Evolutionary conservation across 92 coral and sea anemone species (phyloP), one percentile per base, ranked within the genome.

Genomic region (Siderastrea radians): DNA sequence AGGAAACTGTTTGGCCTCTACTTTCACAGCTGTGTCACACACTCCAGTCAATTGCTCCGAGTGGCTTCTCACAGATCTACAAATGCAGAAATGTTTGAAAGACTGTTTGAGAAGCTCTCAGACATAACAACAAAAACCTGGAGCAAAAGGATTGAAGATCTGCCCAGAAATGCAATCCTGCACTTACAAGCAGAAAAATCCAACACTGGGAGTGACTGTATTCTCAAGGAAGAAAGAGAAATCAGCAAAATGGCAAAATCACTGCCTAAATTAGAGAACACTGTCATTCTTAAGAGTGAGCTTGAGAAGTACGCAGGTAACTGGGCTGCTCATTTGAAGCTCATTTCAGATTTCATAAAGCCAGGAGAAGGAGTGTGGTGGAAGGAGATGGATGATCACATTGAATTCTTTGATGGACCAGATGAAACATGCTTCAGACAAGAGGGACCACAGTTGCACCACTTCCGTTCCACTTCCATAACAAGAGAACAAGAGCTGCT

Each of bases 321-420:
- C n/a, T n/a, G n/a, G 95, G 71, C 50, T 13, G 93, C 82, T 43
- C 91, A 90, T 83, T 53, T 90, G 13, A 45, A n/a, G n/a, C n/a
- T n/a, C n/a, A n/a, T n/a, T n/a, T n/a, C n/a, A n/a, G 91, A 94
- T 85, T 94, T 46, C 68, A 63, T 94, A 43, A 54, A 72, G 59
- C 85, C 89, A 64, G 95, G 94, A 48, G 76, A 87, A 52, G 82
- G 94, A 0, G 84, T 89, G 0, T 92, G 95, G 92, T 91, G 97
- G 96, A 88, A 48, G 7, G 93, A 92, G 77, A 66, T 47, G 17
- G 90, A 86, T 61, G 86, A 83, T 50, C 16, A 51, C 70, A 86
- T 89, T 72, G 90, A 92, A 74, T 94, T 92, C 82, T 89, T 92
- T 77, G 95, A 94, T 73, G 91, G 93, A n/a, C 86, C 90, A 45